phyloP scores from a whole-genome alignment of 1,140 invertebrate genomes.

The Kradibia gibbosae region DNA sequence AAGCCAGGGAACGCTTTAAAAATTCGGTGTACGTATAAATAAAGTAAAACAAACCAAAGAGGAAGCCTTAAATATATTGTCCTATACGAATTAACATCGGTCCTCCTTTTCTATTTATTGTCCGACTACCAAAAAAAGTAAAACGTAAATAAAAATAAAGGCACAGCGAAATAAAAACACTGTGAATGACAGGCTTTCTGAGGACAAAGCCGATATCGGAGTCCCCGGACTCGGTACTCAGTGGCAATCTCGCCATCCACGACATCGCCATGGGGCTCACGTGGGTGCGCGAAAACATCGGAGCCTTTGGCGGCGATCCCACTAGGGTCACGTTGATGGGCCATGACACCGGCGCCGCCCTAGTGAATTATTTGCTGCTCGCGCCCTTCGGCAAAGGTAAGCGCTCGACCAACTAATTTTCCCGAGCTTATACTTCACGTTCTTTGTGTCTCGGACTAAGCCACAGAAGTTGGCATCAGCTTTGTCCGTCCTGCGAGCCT shows the following conservation, averaged over 20 bases:
- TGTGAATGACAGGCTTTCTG: slow-evolving; percentile 77
- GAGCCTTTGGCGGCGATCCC: slow-evolving; percentile 86
- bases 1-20: too few species aligned
- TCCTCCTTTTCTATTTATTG: background rate
- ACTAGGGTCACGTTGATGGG: slow-evolving; percentile 87
- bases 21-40: background rate
- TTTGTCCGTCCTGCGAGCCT: slow-evolving; percentile 27
- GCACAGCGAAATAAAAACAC: background rate
- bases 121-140: background rate
- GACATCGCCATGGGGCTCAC: slow-evolving; percentile 83
- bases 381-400: slow-evolving; percentile 81
- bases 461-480: background rate
- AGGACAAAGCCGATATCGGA: slow-evolving; percentile 75
- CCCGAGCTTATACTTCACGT: background rate
- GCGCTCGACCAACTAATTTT: slow-evolving; percentile 38
- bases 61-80: background rate
- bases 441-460: background rate
- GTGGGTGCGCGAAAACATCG: slow-evolving; percentile 86
- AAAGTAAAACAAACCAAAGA: background rate
- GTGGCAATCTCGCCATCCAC: slow-evolving; percentile 80
- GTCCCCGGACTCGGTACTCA: slow-evolving; percentile 70
- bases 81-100: background rate
- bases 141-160: too few species aligned
- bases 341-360: slow-evolving; percentile 87
- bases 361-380: slow-evolving; percentile 87